These are phyloP conservation scores for Timema podura DNA, from an alignment of 2,888 invertebrate genomes.

Conservation along the genomic window DNA sequence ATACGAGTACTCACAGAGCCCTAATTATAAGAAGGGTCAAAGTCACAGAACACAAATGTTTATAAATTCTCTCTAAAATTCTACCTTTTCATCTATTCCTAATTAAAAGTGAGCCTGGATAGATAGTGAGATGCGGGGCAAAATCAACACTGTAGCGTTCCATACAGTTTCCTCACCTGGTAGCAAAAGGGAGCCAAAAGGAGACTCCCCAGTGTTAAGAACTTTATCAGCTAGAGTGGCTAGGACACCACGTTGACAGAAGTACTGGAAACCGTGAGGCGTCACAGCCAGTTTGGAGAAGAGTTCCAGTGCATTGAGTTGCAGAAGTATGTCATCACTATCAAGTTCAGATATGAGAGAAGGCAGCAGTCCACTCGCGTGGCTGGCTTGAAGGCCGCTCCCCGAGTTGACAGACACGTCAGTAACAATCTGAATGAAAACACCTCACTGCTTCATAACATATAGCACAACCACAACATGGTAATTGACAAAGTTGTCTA, in stretches of 20 bases:
- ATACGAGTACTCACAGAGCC: no score
- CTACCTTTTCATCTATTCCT: no score
- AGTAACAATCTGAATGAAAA: slow-evolving; percentile 54
- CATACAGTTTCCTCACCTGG: slow-evolving; percentile 55
- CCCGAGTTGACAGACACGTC: slow-evolving; percentile 59
- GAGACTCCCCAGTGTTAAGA: slow-evolving; percentile 53
- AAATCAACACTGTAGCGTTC: background rate
- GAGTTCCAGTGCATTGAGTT: slow-evolving; percentile 76
- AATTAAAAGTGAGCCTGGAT: no score
- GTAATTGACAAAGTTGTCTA: no score
- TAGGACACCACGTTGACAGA: slow-evolving; percentile 65
- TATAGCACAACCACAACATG: background rate
- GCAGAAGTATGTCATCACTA: slow-evolving; percentile 68
- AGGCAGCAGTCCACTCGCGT: slow-evolving; percentile 59
- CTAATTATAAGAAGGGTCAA: background rate
- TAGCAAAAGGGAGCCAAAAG: slow-evolving; percentile 59
- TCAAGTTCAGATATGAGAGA: slow-evolving; percentile 57
- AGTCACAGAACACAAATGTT: background rate
- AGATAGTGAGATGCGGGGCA: background rate
- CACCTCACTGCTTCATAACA: background rate
- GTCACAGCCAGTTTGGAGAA: slow-evolving; percentile 65
- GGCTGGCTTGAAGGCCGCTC: slow-evolving; percentile 55
- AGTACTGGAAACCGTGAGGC: slow-evolving; percentile 67
- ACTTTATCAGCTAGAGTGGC: slow-evolving; percentile 60
- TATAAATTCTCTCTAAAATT: no score